Conservation (phyloP, 1,140 invertebrate genomes). For the Drosophila elegans region DNA sequence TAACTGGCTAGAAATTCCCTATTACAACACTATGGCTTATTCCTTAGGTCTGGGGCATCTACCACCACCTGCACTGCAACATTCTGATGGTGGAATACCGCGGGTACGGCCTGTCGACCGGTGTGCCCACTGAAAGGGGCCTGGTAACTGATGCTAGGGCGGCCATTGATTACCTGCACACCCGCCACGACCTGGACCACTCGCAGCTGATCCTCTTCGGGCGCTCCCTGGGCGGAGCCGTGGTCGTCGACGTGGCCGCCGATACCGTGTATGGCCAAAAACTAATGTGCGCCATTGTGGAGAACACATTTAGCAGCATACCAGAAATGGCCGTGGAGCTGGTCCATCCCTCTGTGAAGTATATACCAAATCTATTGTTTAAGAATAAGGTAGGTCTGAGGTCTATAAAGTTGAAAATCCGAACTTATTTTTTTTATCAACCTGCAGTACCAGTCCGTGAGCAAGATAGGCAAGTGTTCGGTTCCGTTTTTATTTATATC, state of each 20-base stretch:
- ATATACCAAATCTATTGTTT: slow-evolving; percentile 91
- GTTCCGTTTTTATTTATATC: slow-evolving; percentile 92
- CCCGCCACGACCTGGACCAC: slow-evolving; percentile 92
- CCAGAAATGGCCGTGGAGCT: slow-evolving; percentile 95
- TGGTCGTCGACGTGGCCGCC: slow-evolving; percentile 93
- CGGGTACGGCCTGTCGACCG: slow-evolving; percentile 97
- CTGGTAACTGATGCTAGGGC: slow-evolving; percentile 95
- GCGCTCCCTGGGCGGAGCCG: slow-evolving; percentile 94
- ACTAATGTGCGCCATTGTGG: slow-evolving; percentile 94
- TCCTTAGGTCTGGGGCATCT: slow-evolving; percentile 88
- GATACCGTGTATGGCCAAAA: slow-evolving; percentile 89
- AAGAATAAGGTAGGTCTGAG: slow-evolving; percentile 91
- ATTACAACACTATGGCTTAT: neutral
- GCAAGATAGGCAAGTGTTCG: slow-evolving; percentile 89
- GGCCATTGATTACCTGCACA: slow-evolving; percentile 93
- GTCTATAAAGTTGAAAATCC: too few species aligned
- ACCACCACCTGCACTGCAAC: slow-evolving; percentile 92
- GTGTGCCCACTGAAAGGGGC: slow-evolving; percentile 93
- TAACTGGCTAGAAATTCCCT: neutral
- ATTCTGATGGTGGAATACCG: slow-evolving; percentile 96
- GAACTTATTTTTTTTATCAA: neutral
- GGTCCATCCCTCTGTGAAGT: slow-evolving; percentile 89
- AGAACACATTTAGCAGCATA: slow-evolving; percentile 98
- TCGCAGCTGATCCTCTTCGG: slow-evolving; percentile 96
- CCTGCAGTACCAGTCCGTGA: slow-evolving; percentile 77